phyloP scores from a whole-genome alignment of 2,113 vertebrate species.

The Hemibagrus wyckioides region DNA sequence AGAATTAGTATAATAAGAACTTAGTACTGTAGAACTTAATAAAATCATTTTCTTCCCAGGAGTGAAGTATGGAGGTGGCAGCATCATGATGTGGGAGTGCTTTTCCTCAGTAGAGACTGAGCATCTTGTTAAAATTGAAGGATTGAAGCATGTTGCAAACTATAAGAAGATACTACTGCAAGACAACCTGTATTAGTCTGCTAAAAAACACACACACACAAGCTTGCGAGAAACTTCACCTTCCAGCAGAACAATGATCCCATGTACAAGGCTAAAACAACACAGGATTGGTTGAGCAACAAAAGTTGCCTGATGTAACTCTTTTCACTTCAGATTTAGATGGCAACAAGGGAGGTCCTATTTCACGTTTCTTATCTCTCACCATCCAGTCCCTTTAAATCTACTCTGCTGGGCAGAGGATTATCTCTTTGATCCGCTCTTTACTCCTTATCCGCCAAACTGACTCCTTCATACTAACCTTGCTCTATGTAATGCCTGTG shows the following conservation, averaged over 20 bases:
- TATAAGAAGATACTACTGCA: background rate
- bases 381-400: conserved; percentile 36
- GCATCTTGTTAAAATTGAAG: background rate
- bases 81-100: background rate
- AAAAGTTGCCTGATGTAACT: background rate
- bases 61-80: background rate
- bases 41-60: background rate
- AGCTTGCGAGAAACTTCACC: background rate
- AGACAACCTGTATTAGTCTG: too few relatives aligned
- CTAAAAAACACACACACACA: background rate
- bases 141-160: background rate
- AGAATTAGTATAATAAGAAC: too few relatives aligned
- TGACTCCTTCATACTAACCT: conserved; percentile 24
- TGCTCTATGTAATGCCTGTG: conserved; percentile 11
- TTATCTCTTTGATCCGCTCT: conserved; percentile 41
- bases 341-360: background rate
- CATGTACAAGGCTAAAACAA: background rate
- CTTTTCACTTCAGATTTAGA: conserved; percentile 27
- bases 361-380: conserved; percentile 38
- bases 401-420: conserved; percentile 30
- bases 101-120: background rate
- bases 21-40: too few relatives aligned
- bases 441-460: background rate
- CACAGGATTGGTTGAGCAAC: background rate
- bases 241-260: background rate